Evolutionary conservation across 2,113 vertebrate species (phyloP).

Genomic region (Camelus bactrianus): DNA sequence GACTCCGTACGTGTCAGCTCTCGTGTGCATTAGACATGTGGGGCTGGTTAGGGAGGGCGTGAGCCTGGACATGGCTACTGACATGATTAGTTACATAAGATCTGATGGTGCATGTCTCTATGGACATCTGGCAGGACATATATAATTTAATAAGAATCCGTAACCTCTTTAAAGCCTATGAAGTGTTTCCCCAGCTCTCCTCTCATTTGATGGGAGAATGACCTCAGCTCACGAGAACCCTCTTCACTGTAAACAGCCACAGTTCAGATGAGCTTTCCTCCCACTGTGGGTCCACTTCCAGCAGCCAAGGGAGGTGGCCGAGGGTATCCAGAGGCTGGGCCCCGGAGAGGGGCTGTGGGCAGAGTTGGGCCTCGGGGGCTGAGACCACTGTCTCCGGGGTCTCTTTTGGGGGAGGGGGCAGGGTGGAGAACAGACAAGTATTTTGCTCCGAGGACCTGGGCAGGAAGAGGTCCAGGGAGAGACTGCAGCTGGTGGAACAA

Average conservation of each 20-base stretch:
- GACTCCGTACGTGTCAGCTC: neutral
- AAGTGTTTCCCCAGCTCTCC: neutral
- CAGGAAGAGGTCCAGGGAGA: neutral
- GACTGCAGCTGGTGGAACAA: rapidly evolving
- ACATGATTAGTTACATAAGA: neutral
- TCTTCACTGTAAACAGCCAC: rapidly evolving
- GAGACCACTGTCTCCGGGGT: neutral
- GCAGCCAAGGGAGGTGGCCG: neutral
- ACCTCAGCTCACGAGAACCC: constrained; percentile 3
- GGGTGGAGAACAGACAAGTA: rapidly evolving
- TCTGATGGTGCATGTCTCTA: rapidly evolving
- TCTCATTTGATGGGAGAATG: neutral
- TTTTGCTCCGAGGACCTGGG: neutral
- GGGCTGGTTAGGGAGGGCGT: neutral
- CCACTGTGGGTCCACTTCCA: neutral
- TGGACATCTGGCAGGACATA: constrained; percentile 27
- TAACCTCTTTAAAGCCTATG: neutral
- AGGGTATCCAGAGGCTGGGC: neutral
- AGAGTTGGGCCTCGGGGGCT: rapidly evolving
- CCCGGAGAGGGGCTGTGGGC: neutral
- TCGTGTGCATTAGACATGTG: neutral
- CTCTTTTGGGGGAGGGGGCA: rapidly evolving
- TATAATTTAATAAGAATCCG: neutral
- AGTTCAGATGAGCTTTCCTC: rapidly evolving
- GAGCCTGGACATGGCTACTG: neutral